These are phyloP conservation scores for Phyto melanocephala DNA, from an alignment of 2,888 invertebrate species.

Conservation along the genomic window DNA sequence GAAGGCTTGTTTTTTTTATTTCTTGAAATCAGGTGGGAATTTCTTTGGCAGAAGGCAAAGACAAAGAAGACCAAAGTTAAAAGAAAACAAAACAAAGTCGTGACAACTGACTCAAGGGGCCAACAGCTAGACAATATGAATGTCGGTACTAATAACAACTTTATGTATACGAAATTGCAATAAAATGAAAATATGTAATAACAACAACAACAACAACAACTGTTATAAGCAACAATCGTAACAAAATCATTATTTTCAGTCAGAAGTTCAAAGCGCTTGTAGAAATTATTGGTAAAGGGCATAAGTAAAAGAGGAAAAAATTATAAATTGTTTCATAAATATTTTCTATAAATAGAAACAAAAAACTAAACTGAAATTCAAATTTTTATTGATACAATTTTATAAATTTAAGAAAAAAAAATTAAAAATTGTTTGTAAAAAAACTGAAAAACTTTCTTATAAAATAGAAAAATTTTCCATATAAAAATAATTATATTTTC, in stretches of 20 bases:
- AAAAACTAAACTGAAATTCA: no score
- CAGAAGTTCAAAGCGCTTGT: slow-evolving; percentile 44
- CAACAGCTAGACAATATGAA: slow-evolving; percentile 38
- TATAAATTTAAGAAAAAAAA: no score
- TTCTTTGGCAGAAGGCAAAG: slow-evolving; percentile 44
- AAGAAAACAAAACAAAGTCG: slow-evolving; percentile 32
- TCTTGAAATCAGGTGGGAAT: slow-evolving; percentile 63
- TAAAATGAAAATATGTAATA: not conserved
- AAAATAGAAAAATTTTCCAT: no score
- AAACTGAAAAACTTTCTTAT: no score
- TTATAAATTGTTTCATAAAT: no score
- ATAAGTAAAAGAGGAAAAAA: not conserved
- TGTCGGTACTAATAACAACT: slow-evolving; percentile 27
- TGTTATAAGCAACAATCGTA: not conserved
- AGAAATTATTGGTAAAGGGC: not conserved
- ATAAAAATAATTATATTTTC: no score
- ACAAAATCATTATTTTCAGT: slow-evolving; percentile 54
- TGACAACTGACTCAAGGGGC: slow-evolving; percentile 62
- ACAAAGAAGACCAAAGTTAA: slow-evolving; percentile 11
- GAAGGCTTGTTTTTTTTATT: slow-evolving; percentile 26
- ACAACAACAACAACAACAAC: slow-evolving; percentile 1
- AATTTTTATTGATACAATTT: no score
- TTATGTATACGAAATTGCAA: slow-evolving; percentile 36
- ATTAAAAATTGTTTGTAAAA: no score
- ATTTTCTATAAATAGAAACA: no score